These are phyloP conservation scores for Tarsius wallacei DNA, from an alignment of 2,797 vertebrate species.

Conservation along the genomic window DNA sequence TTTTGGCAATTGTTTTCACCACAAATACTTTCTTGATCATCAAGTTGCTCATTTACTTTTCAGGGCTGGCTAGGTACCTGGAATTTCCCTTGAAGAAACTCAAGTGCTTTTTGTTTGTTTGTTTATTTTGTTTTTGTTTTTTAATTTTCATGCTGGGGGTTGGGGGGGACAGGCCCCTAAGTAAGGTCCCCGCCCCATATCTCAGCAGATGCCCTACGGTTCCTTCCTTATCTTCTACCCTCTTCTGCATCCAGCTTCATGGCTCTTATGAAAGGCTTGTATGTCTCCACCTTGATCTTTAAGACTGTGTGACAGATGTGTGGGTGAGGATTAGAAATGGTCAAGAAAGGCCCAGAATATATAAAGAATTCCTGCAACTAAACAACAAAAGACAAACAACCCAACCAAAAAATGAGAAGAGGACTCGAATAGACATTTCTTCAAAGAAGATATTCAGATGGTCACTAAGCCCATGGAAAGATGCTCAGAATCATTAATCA, in stretches of 20 bases:
- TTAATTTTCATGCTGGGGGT: too few relatives aligned
- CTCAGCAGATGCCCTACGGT: neutral
- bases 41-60: too few relatives aligned
- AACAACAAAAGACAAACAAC: slow-evolving; percentile 4
- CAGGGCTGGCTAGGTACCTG: too few relatives aligned
- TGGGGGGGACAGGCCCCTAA: too few relatives aligned
- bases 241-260: neutral
- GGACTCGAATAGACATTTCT: neutral
- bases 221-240: neutral
- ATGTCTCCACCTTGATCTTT: neutral
- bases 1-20: too few relatives aligned
- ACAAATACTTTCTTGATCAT: too few relatives aligned
- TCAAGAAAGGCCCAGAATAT: neutral
- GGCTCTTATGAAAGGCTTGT: neutral
- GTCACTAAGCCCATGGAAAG: neutral
- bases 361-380: neutral
- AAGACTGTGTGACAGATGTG: neutral
- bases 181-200: too few relatives aligned
- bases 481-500: neutral
- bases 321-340: neutral
- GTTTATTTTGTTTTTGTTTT: too few relatives aligned
- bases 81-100: too few relatives aligned
- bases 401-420: neutral
- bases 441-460: neutral
- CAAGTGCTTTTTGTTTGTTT: too few relatives aligned